phyloP scores from a whole-genome alignment of 2,888 invertebrate species.

The Automeris io region DNA sequence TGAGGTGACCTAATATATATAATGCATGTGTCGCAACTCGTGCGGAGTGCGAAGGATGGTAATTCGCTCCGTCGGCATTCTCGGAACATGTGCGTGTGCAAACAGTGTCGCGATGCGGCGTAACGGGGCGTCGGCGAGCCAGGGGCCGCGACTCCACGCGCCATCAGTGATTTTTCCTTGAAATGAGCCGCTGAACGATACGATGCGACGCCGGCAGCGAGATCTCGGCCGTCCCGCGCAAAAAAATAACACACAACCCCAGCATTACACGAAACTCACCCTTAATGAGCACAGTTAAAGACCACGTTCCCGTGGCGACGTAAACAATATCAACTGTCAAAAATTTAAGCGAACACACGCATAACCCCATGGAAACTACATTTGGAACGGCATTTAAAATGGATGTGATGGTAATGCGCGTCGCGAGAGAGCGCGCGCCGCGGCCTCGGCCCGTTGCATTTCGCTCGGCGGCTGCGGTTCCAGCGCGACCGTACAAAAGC shows the following conservation, averaged over 20 bases:
- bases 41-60: constrained; percentile 11
- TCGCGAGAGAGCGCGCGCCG: constrained; percentile 56
- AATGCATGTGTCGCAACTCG: constrained; percentile 36
- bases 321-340: constrained; percentile 75
- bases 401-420: constrained; percentile 57
- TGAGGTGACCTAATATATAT: constrained; percentile 38
- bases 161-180: constrained; percentile 61
- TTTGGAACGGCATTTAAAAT: constrained; percentile 63
- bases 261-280: constrained; percentile 51
- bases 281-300: constrained; percentile 48
- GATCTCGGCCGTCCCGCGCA: constrained; percentile 66
- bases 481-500: constrained; percentile 70
- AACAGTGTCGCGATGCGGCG: constrained; percentile 26
- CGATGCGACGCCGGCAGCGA: constrained; percentile 45
- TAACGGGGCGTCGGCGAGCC: constrained; percentile 34
- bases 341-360: constrained; percentile 73
- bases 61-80: constrained; percentile 34
- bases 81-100: constrained; percentile 24
- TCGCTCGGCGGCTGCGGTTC: constrained; percentile 63
- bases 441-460: constrained; percentile 74
- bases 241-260: constrained; percentile 61
- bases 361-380: constrained; percentile 67
- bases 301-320: constrained; percentile 46
- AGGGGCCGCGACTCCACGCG: constrained; percentile 39
- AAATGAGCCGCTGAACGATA: constrained; percentile 53